A percentile compares a stretch with the other conserved stretches of the same genome.
Evolutionary conservation across 2,888 invertebrate species (phyloP).

Genomic region (Dynastes hyllus): DNA sequence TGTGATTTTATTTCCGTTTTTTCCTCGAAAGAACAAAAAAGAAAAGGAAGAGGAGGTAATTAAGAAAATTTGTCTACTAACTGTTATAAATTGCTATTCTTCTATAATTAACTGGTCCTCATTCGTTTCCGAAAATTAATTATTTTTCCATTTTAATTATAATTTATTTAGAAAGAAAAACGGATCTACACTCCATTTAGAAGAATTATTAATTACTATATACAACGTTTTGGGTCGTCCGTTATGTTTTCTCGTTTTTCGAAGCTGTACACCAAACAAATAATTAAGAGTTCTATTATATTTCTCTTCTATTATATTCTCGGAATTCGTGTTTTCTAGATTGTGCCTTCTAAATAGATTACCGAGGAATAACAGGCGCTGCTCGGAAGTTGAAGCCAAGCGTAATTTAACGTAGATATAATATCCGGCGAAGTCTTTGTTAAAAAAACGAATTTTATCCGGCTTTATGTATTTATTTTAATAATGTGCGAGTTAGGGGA

Average conservation of each 20-base stretch:
- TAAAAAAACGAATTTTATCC: neutral
- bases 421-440: neutral
- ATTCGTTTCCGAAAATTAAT: slow-evolving; percentile 15
- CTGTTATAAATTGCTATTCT: slow-evolving; percentile 27
- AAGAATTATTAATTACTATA: slow-evolving; percentile 26
- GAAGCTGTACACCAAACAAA: neutral
- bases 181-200: neutral
- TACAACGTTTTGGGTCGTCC: neutral
- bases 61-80: slow-evolving; percentile 37
- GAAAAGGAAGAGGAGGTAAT: slow-evolving; percentile 12
- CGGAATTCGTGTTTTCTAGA: neutral
- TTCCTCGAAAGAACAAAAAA: neutral
- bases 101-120: slow-evolving; percentile 22
- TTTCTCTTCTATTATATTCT: neutral
- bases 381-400: neutral
- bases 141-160: slow-evolving; percentile 20
- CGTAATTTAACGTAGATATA: neutral
- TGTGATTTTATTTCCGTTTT: slow-evolving; percentile 33
- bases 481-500: no score
- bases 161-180: slow-evolving; percentile 22
- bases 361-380: neutral
- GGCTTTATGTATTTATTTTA: no score
- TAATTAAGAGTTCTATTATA: slow-evolving; percentile 7
- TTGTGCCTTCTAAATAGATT: neutral
- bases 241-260: slow-evolving; percentile 12